Base-by-base conservation (phyloP, 2,888 invertebrate species). In the Thera britannica region DNA sequence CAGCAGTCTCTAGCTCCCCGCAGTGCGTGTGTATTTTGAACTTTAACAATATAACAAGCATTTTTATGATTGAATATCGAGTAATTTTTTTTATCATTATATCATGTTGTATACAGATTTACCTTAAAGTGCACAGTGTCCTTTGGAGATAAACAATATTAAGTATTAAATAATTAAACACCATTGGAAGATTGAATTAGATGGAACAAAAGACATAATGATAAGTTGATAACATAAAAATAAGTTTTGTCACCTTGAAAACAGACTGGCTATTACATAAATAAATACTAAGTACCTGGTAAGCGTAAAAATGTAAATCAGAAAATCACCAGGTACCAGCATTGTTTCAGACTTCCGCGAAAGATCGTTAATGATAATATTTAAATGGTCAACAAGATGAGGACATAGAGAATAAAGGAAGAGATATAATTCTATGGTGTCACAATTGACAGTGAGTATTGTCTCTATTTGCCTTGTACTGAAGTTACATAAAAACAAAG, bases 401-500 rank as follows among this genome's bases (percentile, higher is more conserved):
- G 11, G 51, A 51, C 51, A 51, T 51, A 23, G 51, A 51, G 9
- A 9, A 51, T 51, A 51, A 52, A 58, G 51, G 59, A 46, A 49
- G 34, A 54, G 44, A 23, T 23, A 70, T 55, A 55, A 62, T 58
- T 57, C 56, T 52, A 48, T 36, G 60, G 55, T 60, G 58, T 57
- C 46, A 67, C 55, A 59, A 60, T 65, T 35, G 55, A 52, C 64
- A 61, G 35, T 58, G 59, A 63, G 72, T 75, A 76, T 76, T 75
- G 75, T 75, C 67, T 76, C 72, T 74, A 73, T 72, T 70, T 74
- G 71, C 64, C 71, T 74, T 72, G 71, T 74, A 80, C 77, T 23
- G 23, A 23, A 23, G 23, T 23, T 23, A 23, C 23, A 23, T 23
- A 23, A 1, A 23, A 23, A 23, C 23, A 23, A 23, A 23, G 23